These are phyloP conservation scores for Atrichornis clamosus DNA, from an alignment of 2,113 vertebrate species.

Conservation along the genomic window DNA sequence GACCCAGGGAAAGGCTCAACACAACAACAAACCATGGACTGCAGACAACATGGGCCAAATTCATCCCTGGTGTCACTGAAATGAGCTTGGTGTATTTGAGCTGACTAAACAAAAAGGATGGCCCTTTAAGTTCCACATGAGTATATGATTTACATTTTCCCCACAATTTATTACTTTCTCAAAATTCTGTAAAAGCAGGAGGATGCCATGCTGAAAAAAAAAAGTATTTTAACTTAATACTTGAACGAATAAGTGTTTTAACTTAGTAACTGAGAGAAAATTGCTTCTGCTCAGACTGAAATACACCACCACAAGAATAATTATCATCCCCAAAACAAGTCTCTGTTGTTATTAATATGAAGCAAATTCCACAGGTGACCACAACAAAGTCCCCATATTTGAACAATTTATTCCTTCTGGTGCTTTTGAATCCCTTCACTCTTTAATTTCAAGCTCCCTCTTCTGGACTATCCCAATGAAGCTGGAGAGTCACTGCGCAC, in stretches of 20 bases:
- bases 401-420: neutral
- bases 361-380: neutral
- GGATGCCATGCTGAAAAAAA: neutral
- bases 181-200: neutral
- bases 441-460: constrained; percentile 65
- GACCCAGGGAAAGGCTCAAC: neutral
- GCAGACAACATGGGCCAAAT: neutral
- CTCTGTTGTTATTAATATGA: neutral
- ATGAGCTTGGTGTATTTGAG: neutral
- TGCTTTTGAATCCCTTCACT: constrained; percentile 17
- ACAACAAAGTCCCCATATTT: neutral
- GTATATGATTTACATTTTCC: neutral
- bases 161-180: neutral
- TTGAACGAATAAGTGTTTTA: neutral
- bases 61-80: neutral
- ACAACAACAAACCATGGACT: neutral
- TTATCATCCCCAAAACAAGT: neutral
- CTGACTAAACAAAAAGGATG: neutral
- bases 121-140: neutral
- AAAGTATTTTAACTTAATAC: neutral
- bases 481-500: neutral
- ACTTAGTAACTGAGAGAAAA: neutral
- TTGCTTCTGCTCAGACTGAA: neutral
- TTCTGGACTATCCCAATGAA: constrained; percentile 61
- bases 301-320: neutral